Percentiles rank a stretch among this genome's conserved stretches.
phyloP scores from a whole-genome alignment of 1,140 invertebrate genomes.

The Drosophila murphyi region DNA sequence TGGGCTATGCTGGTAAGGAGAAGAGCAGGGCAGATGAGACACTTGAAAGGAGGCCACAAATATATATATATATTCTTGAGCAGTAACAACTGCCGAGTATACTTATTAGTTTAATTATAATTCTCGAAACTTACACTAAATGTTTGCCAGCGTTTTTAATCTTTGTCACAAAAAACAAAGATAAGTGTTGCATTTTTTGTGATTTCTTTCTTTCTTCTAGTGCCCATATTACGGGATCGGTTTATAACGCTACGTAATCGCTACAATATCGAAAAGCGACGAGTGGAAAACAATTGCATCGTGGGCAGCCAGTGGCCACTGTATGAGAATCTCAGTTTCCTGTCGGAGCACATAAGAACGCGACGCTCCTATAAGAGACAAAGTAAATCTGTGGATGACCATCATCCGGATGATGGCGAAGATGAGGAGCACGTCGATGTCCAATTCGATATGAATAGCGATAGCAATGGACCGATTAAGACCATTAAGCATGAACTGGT shows the following conservation, averaged over 20 bases:
- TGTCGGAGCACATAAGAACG: slow-evolving; percentile 78
- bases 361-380: slow-evolving; percentile 76
- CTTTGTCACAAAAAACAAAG: neutral
- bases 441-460: slow-evolving; percentile 50
- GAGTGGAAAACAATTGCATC: slow-evolving; percentile 63
- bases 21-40: neutral
- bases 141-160: neutral
- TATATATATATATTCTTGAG: neutral
- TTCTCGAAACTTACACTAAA: no score
- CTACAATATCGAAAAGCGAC: slow-evolving; percentile 83
- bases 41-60: no score
- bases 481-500: slow-evolving; percentile 64
- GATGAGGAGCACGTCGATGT: slow-evolving; percentile 56
- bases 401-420: slow-evolving; percentile 35
- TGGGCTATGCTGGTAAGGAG: slow-evolving; percentile 82
- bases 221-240: slow-evolving; percentile 75
- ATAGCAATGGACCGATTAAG: slow-evolving; percentile 55
- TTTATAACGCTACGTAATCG: slow-evolving; percentile 82
- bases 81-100: no score
- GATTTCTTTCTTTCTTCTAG: slow-evolving; percentile 33
- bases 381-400: slow-evolving; percentile 11
- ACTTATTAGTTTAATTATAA: neutral
- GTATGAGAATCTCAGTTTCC: slow-evolving; percentile 76
- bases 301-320: slow-evolving; percentile 77
- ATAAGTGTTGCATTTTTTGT: neutral